Evolutionary conservation across 1,140 invertebrate species (phyloP).

Genomic region (Dysdera silvatica): DNA sequence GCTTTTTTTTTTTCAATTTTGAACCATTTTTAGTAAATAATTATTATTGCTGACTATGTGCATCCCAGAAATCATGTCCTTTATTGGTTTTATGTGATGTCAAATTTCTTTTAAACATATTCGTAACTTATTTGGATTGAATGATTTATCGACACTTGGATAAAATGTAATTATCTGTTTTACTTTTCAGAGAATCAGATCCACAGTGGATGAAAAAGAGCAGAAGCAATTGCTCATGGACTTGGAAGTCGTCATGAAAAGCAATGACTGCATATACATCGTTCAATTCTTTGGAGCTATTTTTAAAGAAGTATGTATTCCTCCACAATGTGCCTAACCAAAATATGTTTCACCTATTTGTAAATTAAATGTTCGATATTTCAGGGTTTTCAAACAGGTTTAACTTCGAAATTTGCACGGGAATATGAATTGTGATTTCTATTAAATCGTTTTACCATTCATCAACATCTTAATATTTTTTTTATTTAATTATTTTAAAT

Average conservation of each 20-base stretch:
- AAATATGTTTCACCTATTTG: no score
- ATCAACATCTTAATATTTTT: not conserved
- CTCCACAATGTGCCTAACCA: not conserved
- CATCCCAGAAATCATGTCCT: not conserved
- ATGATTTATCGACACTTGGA: no score
- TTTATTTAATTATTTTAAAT: not conserved
- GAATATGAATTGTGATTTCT: no score
- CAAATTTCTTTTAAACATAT: not conserved
- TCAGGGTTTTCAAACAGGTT: no score
- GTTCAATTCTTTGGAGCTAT: slow-evolving; percentile 38
- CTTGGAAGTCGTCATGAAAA: slow-evolving; percentile 94
- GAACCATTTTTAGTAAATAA: not conserved
- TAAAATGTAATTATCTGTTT: not conserved
- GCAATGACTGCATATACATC: slow-evolving; percentile 89
- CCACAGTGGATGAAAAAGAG: slow-evolving; percentile 68
- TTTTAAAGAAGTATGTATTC: slow-evolving; percentile 30
- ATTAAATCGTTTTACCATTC: no score
- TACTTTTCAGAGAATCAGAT: slow-evolving; percentile 23
- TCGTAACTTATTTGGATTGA: no score
- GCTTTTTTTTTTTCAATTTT: not conserved
- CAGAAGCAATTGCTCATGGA: slow-evolving; percentile 94
- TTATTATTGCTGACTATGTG: not conserved
- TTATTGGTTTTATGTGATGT: not conserved
- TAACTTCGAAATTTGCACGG: no score
- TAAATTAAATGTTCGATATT: no score